Evolutionary conservation across 2,113 vertebrate species (phyloP), one percentile per base, ranked within the genome.

Genomic region (Periophthalmodon schlosseri): DNA sequence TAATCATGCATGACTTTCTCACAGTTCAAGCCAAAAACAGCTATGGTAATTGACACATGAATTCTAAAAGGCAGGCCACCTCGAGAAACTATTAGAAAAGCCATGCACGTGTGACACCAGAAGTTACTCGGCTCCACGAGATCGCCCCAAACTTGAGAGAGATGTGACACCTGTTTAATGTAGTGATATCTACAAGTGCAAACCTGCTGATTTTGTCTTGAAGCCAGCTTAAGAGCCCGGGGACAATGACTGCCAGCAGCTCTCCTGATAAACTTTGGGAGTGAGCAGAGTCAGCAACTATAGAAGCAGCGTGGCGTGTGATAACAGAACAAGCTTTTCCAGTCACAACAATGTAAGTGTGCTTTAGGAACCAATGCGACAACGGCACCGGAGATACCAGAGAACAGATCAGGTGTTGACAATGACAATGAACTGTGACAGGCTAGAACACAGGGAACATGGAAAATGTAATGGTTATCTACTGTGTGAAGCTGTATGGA

Each of bases 271-370:
- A 14, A 7, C n/a, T 23, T 33, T 5, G 15, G 6, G 7, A 77
- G 58, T 23, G 1, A 44, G 69, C 69, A 14, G 23, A 20, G 11
- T 18, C 73, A 56, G 28, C 77, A 74, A 3, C 20, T 44, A 12
- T 9, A 39, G 0, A 9, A 39, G 61, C 33, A n/a, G 63, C 13
- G 33, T 39, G 34, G 34, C 63, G 63, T 65, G 63, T 65, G 63
- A 65, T 65, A 65, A 39, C n/a, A 36, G 60, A 77, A 80, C 74
- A 65, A 56, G 82, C 44, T 78, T 50, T 73, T 80, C 75, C 69
- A 67, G 75, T 78, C 61, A 6, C 16, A 3, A 47, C 13, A 65
- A 23, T 57, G 36, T 7, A 23, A 57, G 13, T 50, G 12, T 39
- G 58, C 14, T 44, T 46, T 3, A 21, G 20, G 39, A 33, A 28